phyloP scores from a whole-genome alignment of 1,140 invertebrate species.

The Sarcophaga bullata region DNA sequence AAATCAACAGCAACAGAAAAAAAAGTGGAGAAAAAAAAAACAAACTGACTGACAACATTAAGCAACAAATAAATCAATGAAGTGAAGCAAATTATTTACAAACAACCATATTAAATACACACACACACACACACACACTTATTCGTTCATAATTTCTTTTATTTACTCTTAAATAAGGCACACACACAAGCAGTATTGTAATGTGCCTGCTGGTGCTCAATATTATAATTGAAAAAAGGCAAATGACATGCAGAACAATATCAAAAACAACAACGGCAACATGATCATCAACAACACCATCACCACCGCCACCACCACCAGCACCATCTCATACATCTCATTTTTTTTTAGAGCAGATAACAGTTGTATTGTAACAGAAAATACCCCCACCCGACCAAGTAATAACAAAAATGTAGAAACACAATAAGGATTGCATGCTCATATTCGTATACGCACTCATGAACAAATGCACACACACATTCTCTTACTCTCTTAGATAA shows the following conservation, averaged over 20 bases:
- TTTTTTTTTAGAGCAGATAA: too few relatives aligned
- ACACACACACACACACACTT: neutral
- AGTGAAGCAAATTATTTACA: constrained; percentile 11
- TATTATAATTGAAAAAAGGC: neutral
- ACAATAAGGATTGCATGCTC: too few relatives aligned
- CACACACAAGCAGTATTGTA: neutral
- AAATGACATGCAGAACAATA: neutral
- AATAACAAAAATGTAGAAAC: too few relatives aligned
- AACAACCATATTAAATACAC: neutral
- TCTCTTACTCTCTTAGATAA: too few relatives aligned
- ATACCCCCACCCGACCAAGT: too few relatives aligned
- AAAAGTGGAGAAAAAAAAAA: neutral
- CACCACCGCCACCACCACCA: neutral
- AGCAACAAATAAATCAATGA: constrained; percentile 10
- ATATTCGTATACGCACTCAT: too few relatives aligned
- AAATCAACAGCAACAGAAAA: constrained; percentile 5
- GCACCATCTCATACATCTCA: neutral
- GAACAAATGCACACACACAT: too few relatives aligned
- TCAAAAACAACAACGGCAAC: neutral
- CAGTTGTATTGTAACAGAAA: too few relatives aligned
- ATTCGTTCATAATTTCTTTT: neutral
- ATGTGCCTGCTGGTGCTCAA: neutral
- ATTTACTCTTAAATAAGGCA: neutral
- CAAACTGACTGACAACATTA: neutral
- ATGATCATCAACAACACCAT: neutral